Conservation (phyloP, 2,888 invertebrate species). For the Eubasilissa splendida region DNA sequence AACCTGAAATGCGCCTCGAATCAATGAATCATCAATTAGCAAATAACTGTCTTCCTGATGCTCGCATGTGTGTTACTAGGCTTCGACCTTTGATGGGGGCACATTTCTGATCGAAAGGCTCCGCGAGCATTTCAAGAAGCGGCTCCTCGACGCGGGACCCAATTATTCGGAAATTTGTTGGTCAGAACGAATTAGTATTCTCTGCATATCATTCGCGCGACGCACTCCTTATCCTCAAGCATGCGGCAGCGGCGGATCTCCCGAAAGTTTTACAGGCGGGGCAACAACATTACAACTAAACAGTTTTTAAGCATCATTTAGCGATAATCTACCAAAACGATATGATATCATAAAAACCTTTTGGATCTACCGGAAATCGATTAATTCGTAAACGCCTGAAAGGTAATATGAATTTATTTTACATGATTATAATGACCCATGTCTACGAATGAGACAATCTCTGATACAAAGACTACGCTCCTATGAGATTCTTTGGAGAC, state of each 20-base stretch:
- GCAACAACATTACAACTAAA: neutral
- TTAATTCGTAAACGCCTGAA: no score
- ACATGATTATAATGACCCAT: no score
- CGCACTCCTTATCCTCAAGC: constrained; percentile 12
- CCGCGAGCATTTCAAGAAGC: constrained; percentile 35
- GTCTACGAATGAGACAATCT: no score
- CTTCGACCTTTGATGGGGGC: constrained; percentile 45
- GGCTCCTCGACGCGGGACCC: constrained; percentile 34
- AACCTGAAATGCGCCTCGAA: constrained; percentile 30
- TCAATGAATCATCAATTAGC: constrained; percentile 40
- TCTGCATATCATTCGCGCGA: constrained; percentile 14
- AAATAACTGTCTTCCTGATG: constrained; percentile 22
- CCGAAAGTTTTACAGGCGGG: neutral
- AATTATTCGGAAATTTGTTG: constrained; percentile 41
- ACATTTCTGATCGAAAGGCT: constrained; percentile 36
- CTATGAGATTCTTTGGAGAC: no score
- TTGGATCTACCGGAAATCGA: no score
- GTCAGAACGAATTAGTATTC: constrained; percentile 52
- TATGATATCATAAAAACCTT: no score
- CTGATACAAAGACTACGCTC: no score
- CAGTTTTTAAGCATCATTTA: no score
- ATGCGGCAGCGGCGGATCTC: constrained; percentile 6
- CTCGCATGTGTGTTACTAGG: constrained; percentile 47
- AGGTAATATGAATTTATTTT: no score
- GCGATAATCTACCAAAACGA: no score